Base-by-base conservation (phyloP, 2,797 vertebrate genomes). In the Sebastes hubbsi region DNA sequence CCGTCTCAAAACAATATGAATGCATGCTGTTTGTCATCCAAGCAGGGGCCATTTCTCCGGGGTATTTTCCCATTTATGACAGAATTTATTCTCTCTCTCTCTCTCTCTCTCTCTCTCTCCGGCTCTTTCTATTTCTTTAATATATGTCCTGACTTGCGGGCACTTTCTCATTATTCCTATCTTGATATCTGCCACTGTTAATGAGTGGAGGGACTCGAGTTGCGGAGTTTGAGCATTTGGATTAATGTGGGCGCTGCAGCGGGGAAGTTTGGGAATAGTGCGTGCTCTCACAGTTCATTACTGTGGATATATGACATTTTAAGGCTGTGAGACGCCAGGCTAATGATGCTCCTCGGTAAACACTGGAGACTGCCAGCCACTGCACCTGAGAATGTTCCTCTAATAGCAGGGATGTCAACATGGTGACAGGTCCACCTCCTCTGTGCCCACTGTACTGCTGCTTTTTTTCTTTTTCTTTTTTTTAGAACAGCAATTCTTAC, bases 161-260 rank as follows among this genome's bases (percentile, higher is more conserved):
- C 94, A 94, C 90, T 93, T 94, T 86, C 96, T 96, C 95, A 95
- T 96, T 96, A 96, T 96, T 95, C 93, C 93, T 91, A 95, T 95
- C 94, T 92, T 95, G 94, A 95, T 95, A 95, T 94, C 93, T 96
- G 95, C 93, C 95, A 95, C 82, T 87, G 94, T 94, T 96, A 96
- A 96, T 96, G 95, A 96, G 95, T 89, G 87, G 90, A 92, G 95
- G 94, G 95, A 96, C 93, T 87, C 34, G 18, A 89, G 92, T 86
- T 85, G 88, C 87, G 74, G 83, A 92, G 91, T 94, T 90, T 93
- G 90, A 93, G 86, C 83, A 69, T 88, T 90, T 95, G 94, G 95
- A 96, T 96, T 96, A 96, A 96, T 96, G 95, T 88, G 82, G 81
- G 89, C 75, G 58, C 87, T 88, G 89, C 87, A 87, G 85, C 24